Evolutionary conservation across 2,797 vertebrate species (phyloP).

Genomic region (Pogonophryne albipinna): DNA sequence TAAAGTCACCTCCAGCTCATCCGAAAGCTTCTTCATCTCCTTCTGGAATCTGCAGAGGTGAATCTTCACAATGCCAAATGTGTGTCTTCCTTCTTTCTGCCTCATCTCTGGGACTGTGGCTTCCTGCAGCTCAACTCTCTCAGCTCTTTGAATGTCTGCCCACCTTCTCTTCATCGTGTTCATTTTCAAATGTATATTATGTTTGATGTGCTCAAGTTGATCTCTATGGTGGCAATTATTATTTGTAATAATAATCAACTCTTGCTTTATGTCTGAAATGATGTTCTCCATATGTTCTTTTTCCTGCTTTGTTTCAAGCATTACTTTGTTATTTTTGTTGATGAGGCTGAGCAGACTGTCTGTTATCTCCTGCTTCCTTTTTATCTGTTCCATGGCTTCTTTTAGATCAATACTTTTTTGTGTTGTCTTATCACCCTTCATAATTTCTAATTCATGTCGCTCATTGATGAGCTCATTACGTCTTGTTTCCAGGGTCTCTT

Average conservation of each 20-base stretch:
- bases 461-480: slow-evolving; percentile 56
- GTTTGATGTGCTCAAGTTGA: slow-evolving; percentile 52
- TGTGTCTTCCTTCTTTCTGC: slow-evolving; percentile 19
- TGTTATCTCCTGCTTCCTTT: slow-evolving; percentile 28
- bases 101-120: slow-evolving; percentile 19
- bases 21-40: slow-evolving; percentile 66
- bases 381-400: slow-evolving; percentile 27
- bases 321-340: slow-evolving; percentile 54
- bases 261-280: slow-evolving; percentile 50
- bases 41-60: slow-evolving; percentile 60
- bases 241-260: slow-evolving; percentile 49
- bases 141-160: slow-evolving; percentile 33
- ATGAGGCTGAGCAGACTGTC: slow-evolving; percentile 47
- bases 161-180: slow-evolving; percentile 55
- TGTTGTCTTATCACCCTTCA: slow-evolving; percentile 33
- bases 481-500: slow-evolving; percentile 48
- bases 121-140: slow-evolving; percentile 31
- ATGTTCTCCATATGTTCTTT: slow-evolving; percentile 55
- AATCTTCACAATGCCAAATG: slow-evolving; percentile 30
- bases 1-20: slow-evolving; percentile 37
- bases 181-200: slow-evolving; percentile 45
- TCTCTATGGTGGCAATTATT: slow-evolving; percentile 49
- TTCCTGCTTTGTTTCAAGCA: slow-evolving; percentile 48
- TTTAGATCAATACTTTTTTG: slow-evolving; percentile 31
- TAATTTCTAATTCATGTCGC: slow-evolving; percentile 47